A percentile compares a stretch with the other conserved stretches of the same genome.
Conservation (phyloP, 1,140 invertebrate genomes). For the Microvelia longipes region DNA sequence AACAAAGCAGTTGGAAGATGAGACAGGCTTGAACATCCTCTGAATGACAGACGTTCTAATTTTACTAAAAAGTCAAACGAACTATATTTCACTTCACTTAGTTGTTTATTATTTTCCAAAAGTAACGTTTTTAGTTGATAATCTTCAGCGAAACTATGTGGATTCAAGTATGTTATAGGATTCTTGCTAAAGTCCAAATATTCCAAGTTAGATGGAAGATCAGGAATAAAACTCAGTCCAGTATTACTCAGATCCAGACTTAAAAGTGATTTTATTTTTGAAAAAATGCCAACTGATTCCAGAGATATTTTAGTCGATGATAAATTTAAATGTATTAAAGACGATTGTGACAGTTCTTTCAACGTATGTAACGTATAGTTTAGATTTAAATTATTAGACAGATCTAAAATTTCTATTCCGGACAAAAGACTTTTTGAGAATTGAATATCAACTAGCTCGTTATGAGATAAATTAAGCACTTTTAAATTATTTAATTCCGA, state of each 20-base stretch:
- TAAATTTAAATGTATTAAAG: background rate
- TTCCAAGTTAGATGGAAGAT: conserved; percentile 5
- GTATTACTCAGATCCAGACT: conserved; percentile 9
- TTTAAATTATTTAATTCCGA: background rate
- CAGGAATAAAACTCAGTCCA: conserved; percentile 4
- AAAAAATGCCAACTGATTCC: background rate
- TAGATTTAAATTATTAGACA: conserved; percentile 9
- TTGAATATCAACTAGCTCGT: background rate
- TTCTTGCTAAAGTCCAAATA: conserved; percentile 11
- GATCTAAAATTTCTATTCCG: conserved; percentile 6
- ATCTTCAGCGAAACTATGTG: background rate
- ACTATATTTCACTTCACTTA: conserved; percentile 2
- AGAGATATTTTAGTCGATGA: background rate
- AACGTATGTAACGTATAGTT: background rate
- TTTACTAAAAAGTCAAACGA: conserved; percentile 6
- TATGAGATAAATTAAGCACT: conserved; percentile 8
- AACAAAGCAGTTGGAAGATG: conserved; percentile 5
- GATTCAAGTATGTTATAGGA: background rate
- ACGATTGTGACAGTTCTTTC: background rate
- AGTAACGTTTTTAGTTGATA: background rate
- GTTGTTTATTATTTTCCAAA: conserved; percentile 8
- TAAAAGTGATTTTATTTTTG: background rate
- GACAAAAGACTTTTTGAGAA: background rate
- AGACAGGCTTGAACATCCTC: conserved; percentile 9
- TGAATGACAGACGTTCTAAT: conserved; percentile 8